Percentiles rank a stretch among this genome's conserved stretches.
Conservation (phyloP, 1,140 invertebrate genomes). For the Drosophila asahinai region DNA sequence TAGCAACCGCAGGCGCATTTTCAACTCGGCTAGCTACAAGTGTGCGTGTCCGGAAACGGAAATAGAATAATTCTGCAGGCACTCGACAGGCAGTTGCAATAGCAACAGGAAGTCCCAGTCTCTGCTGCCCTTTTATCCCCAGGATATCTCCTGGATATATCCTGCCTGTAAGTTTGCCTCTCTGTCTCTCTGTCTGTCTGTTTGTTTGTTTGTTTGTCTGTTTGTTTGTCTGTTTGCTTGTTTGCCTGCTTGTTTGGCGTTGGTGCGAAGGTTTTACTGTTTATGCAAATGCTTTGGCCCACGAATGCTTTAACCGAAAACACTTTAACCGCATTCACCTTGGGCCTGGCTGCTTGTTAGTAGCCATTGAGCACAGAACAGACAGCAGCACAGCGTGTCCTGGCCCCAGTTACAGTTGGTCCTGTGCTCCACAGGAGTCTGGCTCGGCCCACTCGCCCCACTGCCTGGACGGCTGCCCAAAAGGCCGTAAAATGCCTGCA, state of each 20-base stretch:
- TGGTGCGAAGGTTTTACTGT: slow-evolving; percentile 56
- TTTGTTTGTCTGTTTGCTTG: slow-evolving; percentile 43
- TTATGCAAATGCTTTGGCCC: slow-evolving; percentile 77
- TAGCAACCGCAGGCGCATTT: slow-evolving; percentile 71
- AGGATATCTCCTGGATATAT: slow-evolving; percentile 19
- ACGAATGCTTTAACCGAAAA: slow-evolving; percentile 75
- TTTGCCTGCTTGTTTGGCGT: slow-evolving; percentile 36
- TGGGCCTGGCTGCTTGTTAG: slow-evolving; percentile 75
- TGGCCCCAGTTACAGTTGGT: slow-evolving; percentile 11
- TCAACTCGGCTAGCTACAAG: slow-evolving; percentile 60
- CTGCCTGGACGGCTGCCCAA: slow-evolving; percentile 53
- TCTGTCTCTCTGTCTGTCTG: slow-evolving; percentile 13
- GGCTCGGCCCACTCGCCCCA: not conserved
- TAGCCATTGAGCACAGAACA: slow-evolving; percentile 74
- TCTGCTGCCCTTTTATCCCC: slow-evolving; percentile 22
- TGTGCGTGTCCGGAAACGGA: slow-evolving; percentile 75
- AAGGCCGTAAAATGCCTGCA: slow-evolving; percentile 80
- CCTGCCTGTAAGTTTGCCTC: slow-evolving; percentile 13
- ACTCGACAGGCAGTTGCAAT: slow-evolving; percentile 62
- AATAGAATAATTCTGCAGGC: slow-evolving; percentile 76
- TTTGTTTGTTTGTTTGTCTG: slow-evolving; percentile 18
- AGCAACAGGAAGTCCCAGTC: slow-evolving; percentile 36
- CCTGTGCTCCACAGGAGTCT: not conserved
- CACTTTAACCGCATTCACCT: slow-evolving; percentile 82
- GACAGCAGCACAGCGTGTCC: slow-evolving; percentile 20